Base-by-base conservation (phyloP, 1,140 invertebrate genomes). In the Tetraneura akinire region DNA sequence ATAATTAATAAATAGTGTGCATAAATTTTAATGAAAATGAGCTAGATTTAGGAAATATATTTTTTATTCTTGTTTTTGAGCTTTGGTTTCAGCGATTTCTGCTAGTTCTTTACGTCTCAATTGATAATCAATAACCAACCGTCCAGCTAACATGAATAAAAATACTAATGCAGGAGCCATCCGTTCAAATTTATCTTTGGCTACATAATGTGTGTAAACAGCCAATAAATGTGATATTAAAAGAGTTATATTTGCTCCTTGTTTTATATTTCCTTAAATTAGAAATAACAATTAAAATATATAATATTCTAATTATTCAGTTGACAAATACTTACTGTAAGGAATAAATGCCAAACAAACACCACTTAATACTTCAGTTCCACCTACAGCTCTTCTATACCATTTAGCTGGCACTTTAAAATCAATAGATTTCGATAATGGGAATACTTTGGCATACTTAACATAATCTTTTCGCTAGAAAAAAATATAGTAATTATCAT, bases 401-500 rank as follows among this genome's bases (percentile, higher is more conserved):
- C 94, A 94, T 90, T 98, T 95, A 81, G 96, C 93, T 81, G 94
- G 93, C 80, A 97, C 88, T 88, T 96, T 96, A 83, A 96, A 91
- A 83, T 94, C 92, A 81, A 96, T 86, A 29, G 90, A 88, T 82
- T 91, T 91, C 3, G 92, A 89, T 9, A 98, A 87, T 51, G 96
- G 97, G 86, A 99, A 98, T 18, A 98, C 96, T 89, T 97, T 98
- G 11, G 96, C 92, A 88, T 97, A 97, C 87, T 96, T 94, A 1
- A 98, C 96, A 86, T 97, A 98, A 86, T 96, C 95, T 87, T 96
- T 96, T 86, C 96, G 90, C 96, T 98, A 89, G 80, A 92, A 93
- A 82, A 85, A 84, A 85, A 37, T n/a, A n/a, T n/a, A n/a, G n/a
- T n/a, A n/a, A n/a, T n/a, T n/a, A n/a, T n/a, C n/a, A n/a, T n/a